Evolutionary conservation across 2,888 invertebrate genomes (phyloP).

Genomic region (Hoplodrina ambigua): DNA sequence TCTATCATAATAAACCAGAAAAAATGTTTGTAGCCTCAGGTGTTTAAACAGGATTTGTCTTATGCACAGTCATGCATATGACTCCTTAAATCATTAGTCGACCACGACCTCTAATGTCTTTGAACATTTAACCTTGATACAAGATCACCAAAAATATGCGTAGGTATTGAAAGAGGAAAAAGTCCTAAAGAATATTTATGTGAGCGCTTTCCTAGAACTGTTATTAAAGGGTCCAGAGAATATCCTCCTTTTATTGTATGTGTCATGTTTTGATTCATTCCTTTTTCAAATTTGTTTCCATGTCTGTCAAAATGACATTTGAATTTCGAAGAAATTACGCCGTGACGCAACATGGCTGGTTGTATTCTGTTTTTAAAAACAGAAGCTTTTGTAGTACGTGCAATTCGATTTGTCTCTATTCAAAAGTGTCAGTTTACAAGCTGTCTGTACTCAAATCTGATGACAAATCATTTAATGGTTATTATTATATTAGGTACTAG

Average conservation of each 20-base stretch:
- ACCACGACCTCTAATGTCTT: slow-evolving; percentile 25
- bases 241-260: slow-evolving; percentile 56
- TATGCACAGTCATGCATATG: neutral
- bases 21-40: neutral
- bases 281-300: slow-evolving; percentile 45
- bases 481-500: no score
- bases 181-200: slow-evolving; percentile 42
- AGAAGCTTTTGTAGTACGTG: neutral
- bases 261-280: slow-evolving; percentile 59
- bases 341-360: slow-evolving; percentile 31
- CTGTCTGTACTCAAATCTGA: no score
- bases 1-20: neutral
- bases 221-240: slow-evolving; percentile 26
- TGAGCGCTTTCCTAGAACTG: slow-evolving; percentile 58
- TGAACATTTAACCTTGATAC: slow-evolving; percentile 42
- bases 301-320: slow-evolving; percentile 62
- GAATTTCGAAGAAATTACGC: slow-evolving; percentile 56
- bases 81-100: slow-evolving; percentile 13
- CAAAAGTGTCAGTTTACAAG: no score
- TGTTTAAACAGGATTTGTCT: neutral
- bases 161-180: slow-evolving; percentile 63
- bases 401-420: no score
- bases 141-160: slow-evolving; percentile 35
- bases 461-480: no score
- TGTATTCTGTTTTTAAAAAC: slow-evolving; percentile 36